Evolutionary conservation across 1,140 invertebrate genomes (phyloP).

Genomic region (Euschistus heros): DNA sequence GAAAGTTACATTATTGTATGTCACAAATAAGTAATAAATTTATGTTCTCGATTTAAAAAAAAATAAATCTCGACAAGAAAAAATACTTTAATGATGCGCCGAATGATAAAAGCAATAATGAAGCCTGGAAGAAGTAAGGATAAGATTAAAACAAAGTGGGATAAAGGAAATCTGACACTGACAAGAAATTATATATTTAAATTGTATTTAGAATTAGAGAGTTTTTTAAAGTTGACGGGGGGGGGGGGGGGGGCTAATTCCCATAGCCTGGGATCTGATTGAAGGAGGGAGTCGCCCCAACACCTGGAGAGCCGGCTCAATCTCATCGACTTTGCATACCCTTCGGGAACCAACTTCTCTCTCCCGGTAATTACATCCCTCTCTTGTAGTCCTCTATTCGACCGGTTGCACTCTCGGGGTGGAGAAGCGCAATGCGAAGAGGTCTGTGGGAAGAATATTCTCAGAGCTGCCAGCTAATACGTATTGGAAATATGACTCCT

Average conservation of each 20-base stretch:
- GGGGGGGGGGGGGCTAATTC: background rate
- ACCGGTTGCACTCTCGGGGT: no score
- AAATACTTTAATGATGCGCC: no score
- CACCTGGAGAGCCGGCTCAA: background rate
- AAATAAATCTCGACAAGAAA: no score
- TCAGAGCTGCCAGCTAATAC: no score
- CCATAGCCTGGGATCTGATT: background rate
- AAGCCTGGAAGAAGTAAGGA: background rate
- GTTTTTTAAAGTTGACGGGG: background rate
- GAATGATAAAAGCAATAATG: background rate
- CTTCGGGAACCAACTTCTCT: background rate
- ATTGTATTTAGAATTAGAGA: background rate
- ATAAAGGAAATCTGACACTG: background rate
- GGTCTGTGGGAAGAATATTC: no score
- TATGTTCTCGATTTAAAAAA: no score
- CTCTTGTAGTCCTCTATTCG: background rate
- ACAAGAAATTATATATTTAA: background rate
- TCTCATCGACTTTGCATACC: slow-evolving; percentile 1
- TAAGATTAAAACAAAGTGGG: background rate
- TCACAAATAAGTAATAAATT: no score
- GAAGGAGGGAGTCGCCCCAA: background rate
- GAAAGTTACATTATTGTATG: no score
- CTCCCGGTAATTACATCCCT: background rate
- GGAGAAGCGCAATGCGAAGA: no score
- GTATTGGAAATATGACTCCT: no score